Percentiles rank a stretch among this genome's conserved stretches.
These are phyloP conservation scores for Cheilosia grossa DNA, from an alignment of 2,888 invertebrate genomes.

Conservation along the genomic window DNA sequence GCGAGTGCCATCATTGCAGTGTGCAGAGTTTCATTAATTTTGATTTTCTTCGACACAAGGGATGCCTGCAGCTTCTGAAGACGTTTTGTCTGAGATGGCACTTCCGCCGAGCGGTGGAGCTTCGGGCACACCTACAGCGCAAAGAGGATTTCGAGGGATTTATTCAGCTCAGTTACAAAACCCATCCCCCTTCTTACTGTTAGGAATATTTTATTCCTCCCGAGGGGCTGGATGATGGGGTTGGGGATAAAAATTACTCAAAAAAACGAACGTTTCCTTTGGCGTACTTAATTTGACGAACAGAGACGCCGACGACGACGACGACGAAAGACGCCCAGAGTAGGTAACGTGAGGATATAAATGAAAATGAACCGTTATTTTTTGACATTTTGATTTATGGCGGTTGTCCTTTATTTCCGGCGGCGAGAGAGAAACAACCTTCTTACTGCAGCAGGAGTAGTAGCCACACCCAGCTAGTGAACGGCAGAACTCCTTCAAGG, in stretches of 20 bases:
- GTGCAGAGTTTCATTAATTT: slow-evolving; percentile 58
- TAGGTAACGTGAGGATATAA: slow-evolving; percentile 56
- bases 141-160: slow-evolving; percentile 37
- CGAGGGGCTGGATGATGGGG: slow-evolving; percentile 14
- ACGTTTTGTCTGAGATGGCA: slow-evolving; percentile 29
- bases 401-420: slow-evolving; percentile 64
- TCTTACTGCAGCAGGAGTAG: slow-evolving; percentile 32
- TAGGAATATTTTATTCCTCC: slow-evolving; percentile 58
- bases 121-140: slow-evolving; percentile 1
- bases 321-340: slow-evolving; percentile 34
- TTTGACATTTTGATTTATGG: slow-evolving; percentile 74
- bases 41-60: slow-evolving; percentile 57
- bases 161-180: slow-evolving; percentile 5
- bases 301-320: slow-evolving; percentile 30
- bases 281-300: slow-evolving; percentile 67
- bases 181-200: slow-evolving; percentile 8
- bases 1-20: slow-evolving; percentile 23
- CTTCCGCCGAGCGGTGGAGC: slow-evolving; percentile 6
- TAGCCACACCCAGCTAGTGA: slow-evolving; percentile 21
- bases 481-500: slow-evolving; percentile 68
- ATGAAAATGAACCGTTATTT: slow-evolving; percentile 72
- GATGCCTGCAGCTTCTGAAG: slow-evolving; percentile 17
- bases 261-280: slow-evolving; percentile 63
- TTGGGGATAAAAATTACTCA: slow-evolving; percentile 34
- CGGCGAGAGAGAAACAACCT: slow-evolving; percentile 17